These are phyloP conservation scores for Spizaetus ornatus DNA, from an alignment of 2,113 vertebrate genomes.

Conservation along the genomic window DNA sequence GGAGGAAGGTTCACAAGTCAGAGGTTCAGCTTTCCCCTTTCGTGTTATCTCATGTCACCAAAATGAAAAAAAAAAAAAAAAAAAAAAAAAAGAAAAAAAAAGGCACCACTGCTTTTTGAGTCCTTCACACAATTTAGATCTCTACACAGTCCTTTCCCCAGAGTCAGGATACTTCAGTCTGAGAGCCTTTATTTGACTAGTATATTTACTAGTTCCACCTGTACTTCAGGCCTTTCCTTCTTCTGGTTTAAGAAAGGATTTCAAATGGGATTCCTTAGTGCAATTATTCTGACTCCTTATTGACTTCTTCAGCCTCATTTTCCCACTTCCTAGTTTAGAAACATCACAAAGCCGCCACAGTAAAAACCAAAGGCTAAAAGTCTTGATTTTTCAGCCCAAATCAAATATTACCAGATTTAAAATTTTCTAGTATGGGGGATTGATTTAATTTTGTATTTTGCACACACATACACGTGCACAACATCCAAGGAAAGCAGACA, in stretches of 20 bases:
- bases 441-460: neutral
- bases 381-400: neutral
- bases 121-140: neutral
- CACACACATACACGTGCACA: neutral
- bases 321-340: neutral
- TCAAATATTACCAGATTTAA: neutral
- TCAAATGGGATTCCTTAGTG: neutral
- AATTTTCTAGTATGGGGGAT: neutral
- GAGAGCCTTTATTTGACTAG: neutral
- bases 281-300: neutral
- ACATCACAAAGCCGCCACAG: neutral
- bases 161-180: neutral
- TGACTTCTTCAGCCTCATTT: neutral
- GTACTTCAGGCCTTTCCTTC: neutral
- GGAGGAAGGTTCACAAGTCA: neutral
- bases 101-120: neutral
- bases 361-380: neutral
- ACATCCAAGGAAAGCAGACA: neutral
- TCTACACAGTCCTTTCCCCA: neutral
- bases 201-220: neutral
- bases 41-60: neutral
- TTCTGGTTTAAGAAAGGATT: neutral
- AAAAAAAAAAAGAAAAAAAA: neutral
- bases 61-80: neutral
- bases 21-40: neutral